These are phyloP conservation scores for Drosophila arizonae DNA, from an alignment of 1,140 invertebrate genomes.

Conservation along the genomic window DNA sequence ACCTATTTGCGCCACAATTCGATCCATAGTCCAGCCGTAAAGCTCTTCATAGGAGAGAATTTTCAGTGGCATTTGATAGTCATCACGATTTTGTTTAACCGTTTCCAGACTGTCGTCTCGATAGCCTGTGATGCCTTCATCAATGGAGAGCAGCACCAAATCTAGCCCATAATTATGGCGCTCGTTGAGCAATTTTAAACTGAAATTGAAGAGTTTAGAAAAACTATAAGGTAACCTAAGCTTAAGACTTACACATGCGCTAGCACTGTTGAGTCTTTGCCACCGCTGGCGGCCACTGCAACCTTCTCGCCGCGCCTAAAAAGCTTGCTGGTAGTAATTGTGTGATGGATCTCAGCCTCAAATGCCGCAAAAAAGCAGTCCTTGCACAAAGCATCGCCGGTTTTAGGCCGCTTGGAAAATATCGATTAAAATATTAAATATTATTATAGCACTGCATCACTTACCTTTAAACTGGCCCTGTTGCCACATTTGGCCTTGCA, in stretches of 20 bases:
- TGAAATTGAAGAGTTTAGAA: background rate
- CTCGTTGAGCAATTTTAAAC: conserved; percentile 94
- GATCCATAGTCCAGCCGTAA: conserved; percentile 99
- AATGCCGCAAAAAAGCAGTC: conserved; percentile 97
- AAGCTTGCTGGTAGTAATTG: conserved; percentile 92
- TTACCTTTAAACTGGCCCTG: conserved; percentile 89
- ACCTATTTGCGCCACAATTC: conserved; percentile 97
- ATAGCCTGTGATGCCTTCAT: conserved; percentile 99
- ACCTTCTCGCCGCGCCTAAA: conserved; percentile 95
- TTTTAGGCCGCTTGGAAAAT: conserved; percentile 90
- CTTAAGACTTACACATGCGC: conserved; percentile 87
- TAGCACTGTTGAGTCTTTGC: conserved; percentile 99
- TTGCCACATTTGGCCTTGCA: conserved; percentile 89
- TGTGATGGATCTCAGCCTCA: conserved; percentile 98
- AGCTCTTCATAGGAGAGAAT: conserved; percentile 99
- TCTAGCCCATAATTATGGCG: conserved; percentile 96
- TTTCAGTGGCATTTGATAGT: conserved; percentile 97
- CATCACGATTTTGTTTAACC: conserved; percentile 95
- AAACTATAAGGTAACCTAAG: background rate
- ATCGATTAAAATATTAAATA: conserved; percentile 7
- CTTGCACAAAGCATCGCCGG: conserved; percentile 95
- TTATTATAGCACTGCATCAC: background rate
- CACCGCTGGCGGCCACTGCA: conserved; percentile 98
- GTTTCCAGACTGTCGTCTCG: conserved; percentile 99
- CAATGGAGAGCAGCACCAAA: conserved; percentile 96